Conservation (phyloP, 2,888 invertebrate species). For the Papilio protenor region DNA sequence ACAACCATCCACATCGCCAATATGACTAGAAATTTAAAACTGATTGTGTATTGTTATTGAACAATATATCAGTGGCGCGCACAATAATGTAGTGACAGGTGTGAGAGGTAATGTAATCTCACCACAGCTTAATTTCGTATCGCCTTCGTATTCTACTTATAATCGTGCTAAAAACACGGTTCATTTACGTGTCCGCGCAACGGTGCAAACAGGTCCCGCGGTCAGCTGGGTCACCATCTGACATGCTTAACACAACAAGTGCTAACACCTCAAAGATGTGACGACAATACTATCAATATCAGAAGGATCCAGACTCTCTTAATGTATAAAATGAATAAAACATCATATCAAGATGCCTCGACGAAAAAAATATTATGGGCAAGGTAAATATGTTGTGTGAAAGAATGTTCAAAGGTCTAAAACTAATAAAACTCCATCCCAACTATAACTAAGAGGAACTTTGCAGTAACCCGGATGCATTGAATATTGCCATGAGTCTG, state of each 20-base stretch:
- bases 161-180: slow-evolving; percentile 38
- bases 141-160: slow-evolving; percentile 29
- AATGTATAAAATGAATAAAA: not conserved
- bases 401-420: not conserved
- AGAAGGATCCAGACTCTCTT: not conserved
- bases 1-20: not conserved
- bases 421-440: not conserved
- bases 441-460: not conserved
- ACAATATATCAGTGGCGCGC: not conserved
- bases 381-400: not conserved
- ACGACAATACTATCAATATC: not conserved
- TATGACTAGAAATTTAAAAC: not conserved
- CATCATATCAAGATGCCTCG: not conserved
- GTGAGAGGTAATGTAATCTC: slow-evolving; percentile 20
- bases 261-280: not conserved
- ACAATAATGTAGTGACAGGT: not conserved
- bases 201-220: slow-evolving; percentile 37
- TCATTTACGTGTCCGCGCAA: slow-evolving; percentile 36
- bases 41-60: slow-evolving; percentile 6
- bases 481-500: not conserved
- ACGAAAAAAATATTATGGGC: not conserved
- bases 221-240: slow-evolving; percentile 35
- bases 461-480: not conserved
- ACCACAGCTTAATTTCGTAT: slow-evolving; percentile 4
- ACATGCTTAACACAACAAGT: slow-evolving; percentile 39